Evolutionary conservation across 2,113 vertebrate species (phyloP).

Genomic region (Noctilio leporinus): DNA sequence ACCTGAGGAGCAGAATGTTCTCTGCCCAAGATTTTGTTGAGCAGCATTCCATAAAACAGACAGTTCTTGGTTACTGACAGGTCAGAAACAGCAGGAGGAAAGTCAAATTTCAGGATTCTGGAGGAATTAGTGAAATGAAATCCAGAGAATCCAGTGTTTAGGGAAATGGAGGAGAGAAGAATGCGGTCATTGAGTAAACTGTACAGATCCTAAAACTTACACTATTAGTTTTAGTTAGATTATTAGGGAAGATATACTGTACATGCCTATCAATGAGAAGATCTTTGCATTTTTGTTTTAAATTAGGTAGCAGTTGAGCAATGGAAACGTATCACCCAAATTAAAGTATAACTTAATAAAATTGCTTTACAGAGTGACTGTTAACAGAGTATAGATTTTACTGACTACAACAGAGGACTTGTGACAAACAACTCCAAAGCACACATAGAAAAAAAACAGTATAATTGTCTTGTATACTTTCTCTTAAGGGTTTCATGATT

Average conservation of each 20-base stretch:
- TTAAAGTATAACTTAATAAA: constrained; percentile 15
- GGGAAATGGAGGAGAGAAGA: not conserved
- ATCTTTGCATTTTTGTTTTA: constrained; percentile 32
- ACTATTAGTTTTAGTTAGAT: not conserved
- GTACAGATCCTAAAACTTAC: not conserved
- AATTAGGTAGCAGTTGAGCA: not conserved
- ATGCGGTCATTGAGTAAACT: not conserved
- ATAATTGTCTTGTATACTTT: constrained; percentile 8
- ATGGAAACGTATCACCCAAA: constrained; percentile 20
- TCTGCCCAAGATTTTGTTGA: not conserved
- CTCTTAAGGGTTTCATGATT: constrained; percentile 94
- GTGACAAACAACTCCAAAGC: not conserved
- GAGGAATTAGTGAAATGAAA: constrained; percentile 7
- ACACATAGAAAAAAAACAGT: not conserved
- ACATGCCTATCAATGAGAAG: not conserved
- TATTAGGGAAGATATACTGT: not conserved
- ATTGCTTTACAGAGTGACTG: not conserved
- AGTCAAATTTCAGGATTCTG: not conserved
- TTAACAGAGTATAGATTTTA: constrained; percentile 5
- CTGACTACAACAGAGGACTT: not conserved
- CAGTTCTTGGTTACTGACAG: not conserved
- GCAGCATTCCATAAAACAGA: not conserved
- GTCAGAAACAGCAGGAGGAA: not conserved
- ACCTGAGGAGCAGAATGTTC: not conserved
- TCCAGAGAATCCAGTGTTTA: not conserved